Evolutionary conservation across 2,113 vertebrate species (phyloP).

Genomic region (Uropsilus gracilis): DNA sequence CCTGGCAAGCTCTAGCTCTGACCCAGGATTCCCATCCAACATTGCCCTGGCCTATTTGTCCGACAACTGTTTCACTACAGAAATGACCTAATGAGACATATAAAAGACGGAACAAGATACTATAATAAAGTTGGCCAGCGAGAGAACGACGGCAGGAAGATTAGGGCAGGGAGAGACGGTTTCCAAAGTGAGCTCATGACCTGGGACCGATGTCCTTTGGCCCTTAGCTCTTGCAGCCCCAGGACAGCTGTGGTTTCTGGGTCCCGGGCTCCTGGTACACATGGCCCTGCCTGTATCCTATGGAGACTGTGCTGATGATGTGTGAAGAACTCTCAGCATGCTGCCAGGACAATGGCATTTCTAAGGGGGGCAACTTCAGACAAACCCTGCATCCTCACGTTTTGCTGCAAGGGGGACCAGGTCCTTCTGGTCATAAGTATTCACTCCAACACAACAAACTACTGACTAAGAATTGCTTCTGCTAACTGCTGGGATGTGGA

Average conservation of each 20-base stretch:
- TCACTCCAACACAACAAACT: not conserved
- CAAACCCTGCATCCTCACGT: not conserved
- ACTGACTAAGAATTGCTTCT: accelerated
- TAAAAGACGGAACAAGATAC: not conserved
- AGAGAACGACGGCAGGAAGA: not conserved
- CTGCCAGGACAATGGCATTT: not conserved
- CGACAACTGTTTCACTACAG: not conserved
- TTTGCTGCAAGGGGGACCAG: not conserved
- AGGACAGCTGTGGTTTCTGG: not conserved
- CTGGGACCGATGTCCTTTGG: not conserved
- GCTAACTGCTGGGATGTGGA: not conserved
- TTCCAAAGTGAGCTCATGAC: not conserved
- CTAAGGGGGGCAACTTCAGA: not conserved
- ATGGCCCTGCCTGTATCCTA: not conserved
- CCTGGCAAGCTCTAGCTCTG: not conserved
- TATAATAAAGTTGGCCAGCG: not conserved
- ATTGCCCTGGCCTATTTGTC: not conserved
- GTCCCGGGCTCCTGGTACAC: not conserved
- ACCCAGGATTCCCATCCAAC: not conserved
- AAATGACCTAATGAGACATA: not conserved
- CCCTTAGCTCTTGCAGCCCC: not conserved
- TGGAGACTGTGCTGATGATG: not conserved
- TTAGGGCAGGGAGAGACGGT: not conserved
- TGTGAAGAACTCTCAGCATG: not conserved
- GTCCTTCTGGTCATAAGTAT: not conserved